Conservation (phyloP, 1,140 invertebrate genomes). For the Bradysia coprophila region DNA sequence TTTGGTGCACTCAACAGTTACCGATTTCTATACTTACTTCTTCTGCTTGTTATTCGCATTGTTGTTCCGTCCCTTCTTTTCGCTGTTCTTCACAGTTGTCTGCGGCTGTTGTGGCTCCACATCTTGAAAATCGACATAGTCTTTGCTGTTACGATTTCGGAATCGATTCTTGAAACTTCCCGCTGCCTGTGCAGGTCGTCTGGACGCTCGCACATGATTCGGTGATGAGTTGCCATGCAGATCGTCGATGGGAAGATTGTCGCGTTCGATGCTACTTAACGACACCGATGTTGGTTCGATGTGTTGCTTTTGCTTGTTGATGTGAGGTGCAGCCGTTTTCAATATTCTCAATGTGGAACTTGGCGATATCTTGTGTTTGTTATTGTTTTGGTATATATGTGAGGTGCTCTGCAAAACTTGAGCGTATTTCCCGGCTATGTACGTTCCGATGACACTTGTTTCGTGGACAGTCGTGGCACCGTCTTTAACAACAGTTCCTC, state of each 20-base stretch:
- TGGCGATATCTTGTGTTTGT: conserved; percentile 36
- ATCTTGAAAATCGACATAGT: not conserved
- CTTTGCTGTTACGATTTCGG: conserved; percentile 1
- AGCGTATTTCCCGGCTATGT: conserved; percentile 72
- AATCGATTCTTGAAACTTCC: conserved; percentile 27
- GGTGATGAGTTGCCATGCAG: conserved; percentile 18
- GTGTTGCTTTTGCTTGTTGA: conserved; percentile 28
- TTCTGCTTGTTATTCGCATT: conserved; percentile 4
- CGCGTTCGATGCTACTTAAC: conserved; percentile 21
- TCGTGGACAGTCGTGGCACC: conserved; percentile 69
- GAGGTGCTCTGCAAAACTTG: conserved; percentile 61
- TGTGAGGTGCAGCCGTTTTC: conserved; percentile 49
- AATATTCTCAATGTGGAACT: conserved; percentile 43
- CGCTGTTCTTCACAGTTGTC: not conserved
- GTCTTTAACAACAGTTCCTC: conserved; percentile 64
- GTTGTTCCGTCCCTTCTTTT: too few relatives aligned
- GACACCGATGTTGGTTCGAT: conserved; percentile 33
- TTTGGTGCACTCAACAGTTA: not conserved
- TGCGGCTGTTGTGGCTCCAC: not conserved
- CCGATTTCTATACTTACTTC: conserved; percentile 10
- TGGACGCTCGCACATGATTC: conserved; percentile 29
- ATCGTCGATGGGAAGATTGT: conserved; percentile 26
- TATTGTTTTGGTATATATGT: conserved; percentile 26
- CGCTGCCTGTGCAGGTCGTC: conserved; percentile 26
- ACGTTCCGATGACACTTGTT: conserved; percentile 73